These are phyloP conservation scores for Hipposideros larvatus DNA, from an alignment of 2,797 vertebrate genomes.

Conservation along the genomic window DNA sequence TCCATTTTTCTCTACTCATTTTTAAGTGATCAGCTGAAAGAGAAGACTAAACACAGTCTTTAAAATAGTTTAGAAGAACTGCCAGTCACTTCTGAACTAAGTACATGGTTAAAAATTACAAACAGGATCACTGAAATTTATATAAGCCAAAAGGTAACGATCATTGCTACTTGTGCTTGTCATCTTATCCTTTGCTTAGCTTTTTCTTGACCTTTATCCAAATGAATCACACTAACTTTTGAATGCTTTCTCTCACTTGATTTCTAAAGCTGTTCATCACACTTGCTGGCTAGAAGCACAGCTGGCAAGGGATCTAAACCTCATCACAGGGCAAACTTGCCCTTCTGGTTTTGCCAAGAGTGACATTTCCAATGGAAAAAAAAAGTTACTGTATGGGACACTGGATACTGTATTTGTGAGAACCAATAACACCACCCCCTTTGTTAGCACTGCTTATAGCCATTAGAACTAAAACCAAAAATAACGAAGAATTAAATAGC, in stretches of 20 bases:
- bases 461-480: conserved; percentile 81
- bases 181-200: conserved; percentile 72
- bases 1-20: conserved; percentile 20
- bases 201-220: conserved; percentile 85
- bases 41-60: conserved; percentile 31
- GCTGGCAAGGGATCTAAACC: conserved; percentile 89
- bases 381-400: conserved; percentile 80
- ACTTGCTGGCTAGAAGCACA: conserved; percentile 87
- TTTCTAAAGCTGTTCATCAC: conserved; percentile 84
- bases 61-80: conserved; percentile 22
- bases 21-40: conserved; percentile 48
- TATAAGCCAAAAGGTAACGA: conserved; percentile 54
- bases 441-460: conserved; percentile 78
- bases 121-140: conserved; percentile 43
- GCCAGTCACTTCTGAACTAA: conserved; percentile 44
- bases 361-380: conserved; percentile 84
- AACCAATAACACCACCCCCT: conserved; percentile 56
- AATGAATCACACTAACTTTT: conserved; percentile 83
- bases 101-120: conserved; percentile 36
- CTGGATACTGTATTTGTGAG: conserved; percentile 65
- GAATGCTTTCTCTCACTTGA: conserved; percentile 75
- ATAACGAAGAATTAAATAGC: conserved; percentile 79
- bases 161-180: conserved; percentile 69
- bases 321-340: conserved; percentile 87
- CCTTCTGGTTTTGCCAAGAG: conserved; percentile 88